Conservation (phyloP, 2,113 vertebrate species). For the Numida meleagris region DNA sequence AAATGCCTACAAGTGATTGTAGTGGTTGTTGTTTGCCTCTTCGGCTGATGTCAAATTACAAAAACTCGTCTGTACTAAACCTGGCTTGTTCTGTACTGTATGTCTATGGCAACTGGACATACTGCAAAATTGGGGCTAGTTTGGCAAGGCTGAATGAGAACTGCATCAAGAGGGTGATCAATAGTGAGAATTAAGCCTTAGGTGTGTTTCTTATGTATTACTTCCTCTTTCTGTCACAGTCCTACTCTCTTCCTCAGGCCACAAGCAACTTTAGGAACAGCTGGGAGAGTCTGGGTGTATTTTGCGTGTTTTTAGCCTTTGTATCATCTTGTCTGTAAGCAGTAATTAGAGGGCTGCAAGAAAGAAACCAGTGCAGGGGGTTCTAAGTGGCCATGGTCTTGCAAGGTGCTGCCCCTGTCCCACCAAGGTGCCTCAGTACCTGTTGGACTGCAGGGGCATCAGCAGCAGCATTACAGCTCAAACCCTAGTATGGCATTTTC, state of each 20-base stretch:
- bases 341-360: background rate
- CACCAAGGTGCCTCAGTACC: rapidly evolving
- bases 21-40: background rate
- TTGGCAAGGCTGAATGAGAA: background rate
- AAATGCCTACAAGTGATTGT: background rate
- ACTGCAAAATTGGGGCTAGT: background rate
- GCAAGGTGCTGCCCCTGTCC: background rate
- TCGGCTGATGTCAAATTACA: background rate
- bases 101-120: background rate
- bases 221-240: background rate
- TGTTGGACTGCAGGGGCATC: background rate
- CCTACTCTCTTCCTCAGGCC: background rate
- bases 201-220: rapidly evolving
- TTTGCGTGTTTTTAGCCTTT: background rate
- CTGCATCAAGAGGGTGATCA: background rate
- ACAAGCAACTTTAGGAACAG: background rate
- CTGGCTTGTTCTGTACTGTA: background rate
- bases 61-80: background rate
- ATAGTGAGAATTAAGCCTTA: background rate
- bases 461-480: background rate
- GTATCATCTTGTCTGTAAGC: background rate
- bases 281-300: background rate
- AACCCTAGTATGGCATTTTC: background rate
- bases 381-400: background rate
- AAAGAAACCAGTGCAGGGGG: background rate